Base-by-base conservation (phyloP, 2,888 invertebrate genomes). In the Prosapia bicincta region DNA sequence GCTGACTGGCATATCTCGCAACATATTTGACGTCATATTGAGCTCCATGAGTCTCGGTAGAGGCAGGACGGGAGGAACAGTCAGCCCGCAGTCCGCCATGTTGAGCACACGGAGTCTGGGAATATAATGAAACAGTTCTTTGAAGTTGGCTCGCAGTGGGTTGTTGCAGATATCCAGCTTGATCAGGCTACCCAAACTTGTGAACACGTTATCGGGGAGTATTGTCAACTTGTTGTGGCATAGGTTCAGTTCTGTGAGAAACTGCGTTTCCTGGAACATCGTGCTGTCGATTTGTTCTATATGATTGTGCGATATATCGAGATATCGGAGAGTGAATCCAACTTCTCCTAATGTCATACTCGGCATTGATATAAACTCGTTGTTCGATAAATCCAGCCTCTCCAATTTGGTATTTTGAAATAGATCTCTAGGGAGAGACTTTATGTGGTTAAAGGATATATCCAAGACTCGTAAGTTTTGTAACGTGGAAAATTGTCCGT, bases 271-370 rank as follows among this genome's bases (percentile, higher is more conserved):
- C 66, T 94, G 91, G 83, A 96, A 95, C 86, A 95, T 94, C 78
- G 93, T 94, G 80, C 93, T 93, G 84, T 96, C 96, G 80, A 96
- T 87, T 83, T 94, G 95, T 83, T 96, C 95, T 79, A 97, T 88
- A 79, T 89, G 90, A 84, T 96, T 96, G 79, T 90, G 88, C 0
- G 92, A 90, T 83, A 96, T 87, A 82, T 94, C 92, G 76, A 96
- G 88, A 83, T 91, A 90, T 71, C 94, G 87, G 77, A 96, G 85
- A 0, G 94, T 94, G 81, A 92, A 90, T 3, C 94, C 94, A 25
- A 95, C 90, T 84, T 93, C 93, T 0, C 91, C 89, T 77, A 95
- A 88, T 24, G 93, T 92, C 26, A 90, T 88, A 30, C 92, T 92
- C 0, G 95, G 95, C 83, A 95, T 91, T n/a, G 92, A 89, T 2